A percentile compares a stretch with the other conserved stretches of the same genome.
Conservation (phyloP, 2,113 vertebrate genomes). For the Psilopogon haemacephalus region DNA sequence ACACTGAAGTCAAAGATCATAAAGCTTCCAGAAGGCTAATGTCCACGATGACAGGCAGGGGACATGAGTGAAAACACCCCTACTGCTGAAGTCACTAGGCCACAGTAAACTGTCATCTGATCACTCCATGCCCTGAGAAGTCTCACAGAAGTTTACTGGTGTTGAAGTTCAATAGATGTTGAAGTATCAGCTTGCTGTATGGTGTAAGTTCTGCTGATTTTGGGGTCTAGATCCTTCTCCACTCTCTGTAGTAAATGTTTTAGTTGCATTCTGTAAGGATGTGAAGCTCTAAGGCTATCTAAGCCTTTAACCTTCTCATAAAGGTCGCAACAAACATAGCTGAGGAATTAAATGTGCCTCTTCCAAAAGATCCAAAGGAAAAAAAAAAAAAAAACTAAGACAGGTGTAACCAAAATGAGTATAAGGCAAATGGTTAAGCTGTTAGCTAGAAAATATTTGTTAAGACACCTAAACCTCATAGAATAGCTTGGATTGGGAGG, state of each 20-base stretch:
- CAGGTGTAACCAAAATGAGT: neutral
- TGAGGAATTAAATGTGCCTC: neutral
- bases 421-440: neutral
- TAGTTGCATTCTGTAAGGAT: neutral
- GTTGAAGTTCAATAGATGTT: neutral
- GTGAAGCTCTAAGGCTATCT: neutral
- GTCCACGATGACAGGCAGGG: neutral
- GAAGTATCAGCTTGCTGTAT: neutral
- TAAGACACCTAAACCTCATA: neutral
- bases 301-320: neutral
- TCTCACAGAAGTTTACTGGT: neutral
- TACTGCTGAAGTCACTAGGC: neutral
- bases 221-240: neutral
- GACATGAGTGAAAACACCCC: neutral
- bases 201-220: neutral
- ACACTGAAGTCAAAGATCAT: neutral
- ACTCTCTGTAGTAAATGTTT: neutral
- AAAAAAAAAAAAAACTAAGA: neutral
- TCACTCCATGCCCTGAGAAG: neutral
- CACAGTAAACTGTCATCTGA: neutral
- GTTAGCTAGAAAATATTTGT: neutral
- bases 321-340: neutral
- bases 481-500: neutral
- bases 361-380: neutral
- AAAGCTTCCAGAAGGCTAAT: neutral